A percentile compares a stretch with the other conserved stretches of the same genome.
These are phyloP conservation scores for Clusia tigrina DNA, from an alignment of 2,888 invertebrate genomes.

Conservation along the genomic window DNA sequence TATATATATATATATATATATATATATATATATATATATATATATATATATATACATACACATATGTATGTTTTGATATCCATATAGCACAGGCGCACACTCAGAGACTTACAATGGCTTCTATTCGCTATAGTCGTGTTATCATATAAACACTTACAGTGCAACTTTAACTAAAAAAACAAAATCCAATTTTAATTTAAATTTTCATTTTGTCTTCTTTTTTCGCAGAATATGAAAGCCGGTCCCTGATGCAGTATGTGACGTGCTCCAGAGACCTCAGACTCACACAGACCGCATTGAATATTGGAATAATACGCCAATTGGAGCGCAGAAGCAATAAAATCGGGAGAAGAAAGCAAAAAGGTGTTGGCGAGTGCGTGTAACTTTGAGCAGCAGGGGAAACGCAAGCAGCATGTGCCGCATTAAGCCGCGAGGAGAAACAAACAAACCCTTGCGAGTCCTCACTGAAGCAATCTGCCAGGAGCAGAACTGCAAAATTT, in stretches of 20 bases:
- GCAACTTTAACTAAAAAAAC: too few species aligned
- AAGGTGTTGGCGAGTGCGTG: not conserved
- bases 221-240: not conserved
- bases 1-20: too few species aligned
- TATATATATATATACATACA: not conserved
- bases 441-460: not conserved
- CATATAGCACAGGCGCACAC: too few species aligned
- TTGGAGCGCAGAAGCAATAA: not conserved
- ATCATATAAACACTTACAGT: too few species aligned
- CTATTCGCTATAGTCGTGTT: too few species aligned
- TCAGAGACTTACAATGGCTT: too few species aligned
- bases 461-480: not conserved
- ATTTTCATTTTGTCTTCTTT: not conserved
- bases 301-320: too few species aligned
- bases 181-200: not conserved
- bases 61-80: too few species aligned
- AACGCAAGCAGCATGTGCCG: not conserved
- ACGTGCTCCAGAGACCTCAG: too few species aligned
- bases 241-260: not conserved
- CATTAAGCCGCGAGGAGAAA: not conserved
- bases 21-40: too few species aligned
- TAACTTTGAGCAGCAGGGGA: not conserved
- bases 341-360: not conserved
- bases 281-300: not conserved
- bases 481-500: not conserved